These are phyloP conservation scores for Gortyna flavago DNA, from an alignment of 2,888 invertebrate genomes.

Conservation along the genomic window DNA sequence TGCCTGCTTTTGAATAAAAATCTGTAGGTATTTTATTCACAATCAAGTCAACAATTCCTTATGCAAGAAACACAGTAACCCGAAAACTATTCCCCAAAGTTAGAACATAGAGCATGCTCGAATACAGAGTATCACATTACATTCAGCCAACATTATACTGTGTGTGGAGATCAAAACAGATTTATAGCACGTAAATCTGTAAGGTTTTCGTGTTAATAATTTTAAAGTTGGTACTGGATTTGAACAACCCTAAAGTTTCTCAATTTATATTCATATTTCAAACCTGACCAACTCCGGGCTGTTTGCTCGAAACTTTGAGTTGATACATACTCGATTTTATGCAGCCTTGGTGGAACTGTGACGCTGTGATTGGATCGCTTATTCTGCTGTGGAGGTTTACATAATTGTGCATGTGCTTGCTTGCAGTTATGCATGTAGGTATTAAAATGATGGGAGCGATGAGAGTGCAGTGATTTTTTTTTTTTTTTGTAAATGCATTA, in stretches of 20 bases:
- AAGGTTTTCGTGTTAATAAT: constrained; percentile 81
- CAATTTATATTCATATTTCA: constrained; percentile 89
- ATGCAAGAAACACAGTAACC: constrained; percentile 10
- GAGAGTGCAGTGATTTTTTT: no score
- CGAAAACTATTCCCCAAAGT: constrained; percentile 29
- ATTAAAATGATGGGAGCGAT: background rate
- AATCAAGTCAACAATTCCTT: background rate
- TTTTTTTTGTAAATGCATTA: background rate
- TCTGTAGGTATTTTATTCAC: background rate
- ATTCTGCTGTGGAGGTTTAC: constrained; percentile 9
- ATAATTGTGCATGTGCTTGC: constrained; percentile 21
- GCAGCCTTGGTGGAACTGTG: constrained; percentile 35
- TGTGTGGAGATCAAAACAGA: constrained; percentile 66
- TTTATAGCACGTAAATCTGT: constrained; percentile 74
- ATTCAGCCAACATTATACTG: constrained; percentile 54
- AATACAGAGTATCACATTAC: constrained; percentile 31
- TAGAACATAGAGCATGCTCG: constrained; percentile 18
- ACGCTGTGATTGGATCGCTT: constrained; percentile 33
- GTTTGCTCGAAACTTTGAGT: constrained; percentile 81
- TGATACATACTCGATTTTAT: constrained; percentile 60
- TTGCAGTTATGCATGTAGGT: background rate
- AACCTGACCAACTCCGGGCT: constrained; percentile 81
- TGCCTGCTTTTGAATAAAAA: background rate
- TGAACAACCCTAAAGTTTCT: constrained; percentile 85
- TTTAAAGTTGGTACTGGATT: constrained; percentile 84